Evolutionary conservation across 2,888 invertebrate species (phyloP).

Genomic region (Lycaena phlaeas): DNA sequence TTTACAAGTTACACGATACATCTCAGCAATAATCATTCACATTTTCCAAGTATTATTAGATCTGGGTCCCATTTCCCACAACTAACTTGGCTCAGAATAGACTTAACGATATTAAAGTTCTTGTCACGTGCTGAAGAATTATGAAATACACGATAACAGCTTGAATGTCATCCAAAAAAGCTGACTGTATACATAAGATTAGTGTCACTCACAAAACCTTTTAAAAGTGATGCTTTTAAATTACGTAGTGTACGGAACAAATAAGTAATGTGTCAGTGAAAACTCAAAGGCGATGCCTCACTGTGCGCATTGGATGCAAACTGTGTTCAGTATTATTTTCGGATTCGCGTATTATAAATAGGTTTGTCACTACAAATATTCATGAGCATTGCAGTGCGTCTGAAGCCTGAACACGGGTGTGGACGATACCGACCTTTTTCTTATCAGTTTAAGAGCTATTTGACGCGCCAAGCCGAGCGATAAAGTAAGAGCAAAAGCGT

Average conservation of each 20-base stretch:
- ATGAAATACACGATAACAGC: background rate
- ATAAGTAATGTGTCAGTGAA: conserved; percentile 12
- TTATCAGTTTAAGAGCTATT: conserved; percentile 60
- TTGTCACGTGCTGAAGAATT: conserved; percentile 1
- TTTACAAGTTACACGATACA: no score
- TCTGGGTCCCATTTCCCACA: conserved; percentile 5
- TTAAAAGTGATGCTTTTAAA: no score
- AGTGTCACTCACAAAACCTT: no score
- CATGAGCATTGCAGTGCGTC: conserved; percentile 24
- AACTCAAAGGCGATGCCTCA: conserved; percentile 33
- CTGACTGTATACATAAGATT: no score
- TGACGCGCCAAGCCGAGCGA: conserved; percentile 38
- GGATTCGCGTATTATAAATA: conserved; percentile 47
- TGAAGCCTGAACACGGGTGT: conserved; percentile 23
- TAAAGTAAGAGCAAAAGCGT: conserved; percentile 68
- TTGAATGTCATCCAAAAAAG: conserved; percentile 1
- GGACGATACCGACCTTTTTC: conserved; percentile 57
- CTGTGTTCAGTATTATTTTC: conserved; percentile 54
- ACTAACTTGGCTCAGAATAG: conserved; percentile 3
- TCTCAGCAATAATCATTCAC: no score
- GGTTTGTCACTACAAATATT: conserved; percentile 52
- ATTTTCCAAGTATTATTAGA: conserved; percentile 8
- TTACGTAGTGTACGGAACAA: no score
- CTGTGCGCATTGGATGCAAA: conserved; percentile 37
- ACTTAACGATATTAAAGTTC: conserved; percentile 5